phyloP scores from a whole-genome alignment of 1,140 invertebrate genomes.

The Chlorops oryzae region DNA sequence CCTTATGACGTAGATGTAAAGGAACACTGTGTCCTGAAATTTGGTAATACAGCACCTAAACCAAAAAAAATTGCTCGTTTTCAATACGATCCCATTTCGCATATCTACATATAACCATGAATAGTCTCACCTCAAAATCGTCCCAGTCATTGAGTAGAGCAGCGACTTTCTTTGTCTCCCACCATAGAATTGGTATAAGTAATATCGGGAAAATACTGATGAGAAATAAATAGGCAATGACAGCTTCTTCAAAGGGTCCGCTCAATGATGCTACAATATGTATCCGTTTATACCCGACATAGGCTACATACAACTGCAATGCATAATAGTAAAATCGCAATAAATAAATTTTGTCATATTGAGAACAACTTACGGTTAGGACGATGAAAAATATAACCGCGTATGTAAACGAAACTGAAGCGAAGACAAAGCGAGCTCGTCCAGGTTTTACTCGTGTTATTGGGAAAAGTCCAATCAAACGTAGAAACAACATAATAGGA shows the following conservation, averaged over 20 bases:
- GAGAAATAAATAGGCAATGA: constrained; percentile 62
- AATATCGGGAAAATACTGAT: constrained; percentile 59
- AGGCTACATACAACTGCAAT: constrained; percentile 51
- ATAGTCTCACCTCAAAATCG: constrained; percentile 53
- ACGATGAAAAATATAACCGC: constrained; percentile 51
- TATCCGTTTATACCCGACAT: constrained; percentile 56
- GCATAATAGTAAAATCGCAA: neutral
- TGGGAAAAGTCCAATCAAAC: constrained; percentile 56
- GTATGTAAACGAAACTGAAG: constrained; percentile 53
- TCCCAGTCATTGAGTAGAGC: constrained; percentile 56
- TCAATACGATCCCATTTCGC: too few relatives aligned
- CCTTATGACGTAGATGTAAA: constrained; percentile 50
- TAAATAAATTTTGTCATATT: neutral
- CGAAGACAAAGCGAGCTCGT: constrained; percentile 49
- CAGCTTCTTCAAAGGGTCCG: constrained; percentile 62
- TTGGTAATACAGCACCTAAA: constrained; percentile 52
- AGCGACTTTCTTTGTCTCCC: constrained; percentile 57
- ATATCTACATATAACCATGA: too few relatives aligned
- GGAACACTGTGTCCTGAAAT: constrained; percentile 50
- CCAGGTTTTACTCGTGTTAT: constrained; percentile 49
- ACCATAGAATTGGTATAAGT: constrained; percentile 57
- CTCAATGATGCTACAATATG: constrained; percentile 55
- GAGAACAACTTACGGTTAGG: constrained; percentile 37
- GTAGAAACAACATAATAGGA: constrained; percentile 53
- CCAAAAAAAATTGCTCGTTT: too few relatives aligned